Evolutionary conservation across 2,888 invertebrate species (phyloP), one percentile per base, ranked within the genome.

Genomic region (Pseudococcus jackbeardsleyi): DNA sequence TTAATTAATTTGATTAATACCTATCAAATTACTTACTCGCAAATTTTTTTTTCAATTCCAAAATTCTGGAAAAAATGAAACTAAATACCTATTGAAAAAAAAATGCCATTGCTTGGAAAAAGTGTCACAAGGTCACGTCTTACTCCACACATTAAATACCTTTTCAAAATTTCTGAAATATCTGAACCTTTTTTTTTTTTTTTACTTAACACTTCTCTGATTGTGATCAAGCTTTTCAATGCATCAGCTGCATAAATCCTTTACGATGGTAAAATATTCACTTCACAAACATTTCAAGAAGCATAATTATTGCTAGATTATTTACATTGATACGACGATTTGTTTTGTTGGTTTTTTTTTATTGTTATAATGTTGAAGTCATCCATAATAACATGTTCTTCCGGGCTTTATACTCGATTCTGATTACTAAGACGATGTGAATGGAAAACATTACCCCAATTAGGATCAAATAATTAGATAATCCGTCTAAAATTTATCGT

Each of bases 371-470:
- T 9, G 19, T 64, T 22, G 1, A 64, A 64, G 64, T 64, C 64
- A 64, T 64, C 64, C 22, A 46, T 82, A 82, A 82, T 82, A 82
- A 82, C 46, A 82, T 46, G 39, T 82, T 46, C 79, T 82, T 82
- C 79, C 79, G 79, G 42, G 42, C 79, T 82, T 82, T 82, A 82
- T 82, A 46, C 12, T 46, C 8, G 42, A 46, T 82, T 82, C 46
- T 82, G 79, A 46, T 46, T 46, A 82, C 22, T 11, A 82, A 82
- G 79, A 82, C 46, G 42, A 82, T 46, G 77, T 77, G 39, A 77
- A 77, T 77, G 17, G 17, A 39, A 82, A 82, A 82, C 42, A 12
- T 82, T 82, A 82, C 46, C 19, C 79, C 33, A 82, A 82, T 82
- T 82, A 82, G 19, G 22, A 82, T 46, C 46, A 82, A 82, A 82